Base-by-base conservation (phyloP, 2,888 invertebrate genomes). In the Cosmia trapezina region DNA sequence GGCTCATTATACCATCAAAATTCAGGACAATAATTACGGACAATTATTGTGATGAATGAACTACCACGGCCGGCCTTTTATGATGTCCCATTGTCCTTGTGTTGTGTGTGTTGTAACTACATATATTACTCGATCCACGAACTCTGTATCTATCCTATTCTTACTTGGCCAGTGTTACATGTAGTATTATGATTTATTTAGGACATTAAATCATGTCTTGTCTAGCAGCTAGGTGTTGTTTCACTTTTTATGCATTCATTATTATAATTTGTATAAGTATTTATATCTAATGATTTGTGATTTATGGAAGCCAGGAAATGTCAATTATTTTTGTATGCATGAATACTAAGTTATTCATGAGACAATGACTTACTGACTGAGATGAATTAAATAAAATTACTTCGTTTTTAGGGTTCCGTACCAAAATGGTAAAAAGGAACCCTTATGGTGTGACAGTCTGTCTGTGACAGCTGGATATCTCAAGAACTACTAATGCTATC, bases 341-440 rank as follows among this genome's bases (percentile, higher is more conserved):
- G 33, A 47, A 73, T 59, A 54, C 37, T 51, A 47, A 67, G 51
- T 63, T 70, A 78, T 66, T 76, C 41, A 54, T 54, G 64, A 62
- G 62, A 60, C 61, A 60, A 17, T 80, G 69, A 76, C 72, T 62
- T 60, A 80, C 62, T 80, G 68, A 66, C 43, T 73, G 33, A 66
- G 28, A 61, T 51, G 14, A 63, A 66, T 59, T 37, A 51, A 41
- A 37, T 37, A 6, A 28, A 53, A 61, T 51, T 19, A 60, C 11
- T 61, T 9, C 12, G 33, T 49, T 56, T 28, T n/a, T n/a, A n/a
- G n/a, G n/a, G n/a, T n/a, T n/a, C n/a, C n/a, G n/a, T n/a, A n/a
- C n/a, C n/a, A n/a, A n/a, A n/a, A n/a, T n/a, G n/a, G n/a, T n/a
- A n/a, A n/a, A n/a, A n/a, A n/a, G n/a, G n/a, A n/a, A n/a, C n/a